phyloP scores from a whole-genome alignment of 2,888 invertebrate genomes.

The Scelioninae gen. 1 region DNA sequence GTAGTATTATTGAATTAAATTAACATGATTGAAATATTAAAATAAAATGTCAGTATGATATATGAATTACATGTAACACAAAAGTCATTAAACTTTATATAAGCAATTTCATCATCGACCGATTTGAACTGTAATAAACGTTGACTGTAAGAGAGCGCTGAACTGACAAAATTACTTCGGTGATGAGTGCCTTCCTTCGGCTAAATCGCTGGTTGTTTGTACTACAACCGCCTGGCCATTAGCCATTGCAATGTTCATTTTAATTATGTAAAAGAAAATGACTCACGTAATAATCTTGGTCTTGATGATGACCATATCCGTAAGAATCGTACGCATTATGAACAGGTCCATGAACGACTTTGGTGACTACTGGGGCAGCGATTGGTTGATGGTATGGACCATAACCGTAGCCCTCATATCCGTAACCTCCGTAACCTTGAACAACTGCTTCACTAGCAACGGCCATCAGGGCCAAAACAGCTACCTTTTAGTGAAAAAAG shows the following conservation, averaged over 20 bases:
- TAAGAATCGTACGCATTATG: constrained; percentile 68
- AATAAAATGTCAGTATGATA: background rate
- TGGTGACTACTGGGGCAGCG: constrained; percentile 68
- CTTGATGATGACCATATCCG: constrained; percentile 63
- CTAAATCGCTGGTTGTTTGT: constrained; percentile 32
- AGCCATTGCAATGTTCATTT: constrained; percentile 37
- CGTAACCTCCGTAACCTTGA: constrained; percentile 71
- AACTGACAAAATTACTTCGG: constrained; percentile 21
- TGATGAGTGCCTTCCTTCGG: constrained; percentile 35
- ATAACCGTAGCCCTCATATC: constrained; percentile 69
- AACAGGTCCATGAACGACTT: constrained; percentile 70
- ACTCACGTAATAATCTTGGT: constrained; percentile 76
- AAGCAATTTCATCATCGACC: constrained; percentile 31
- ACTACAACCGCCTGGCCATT: constrained; percentile 11
- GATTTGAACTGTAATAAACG: constrained; percentile 39
- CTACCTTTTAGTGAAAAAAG: too few relatives aligned
- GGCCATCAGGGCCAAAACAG: constrained; percentile 67
- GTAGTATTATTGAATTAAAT: too few relatives aligned
- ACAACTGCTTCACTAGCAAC: constrained; percentile 73
- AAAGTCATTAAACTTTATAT: constrained; percentile 44
- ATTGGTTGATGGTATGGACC: constrained; percentile 63
- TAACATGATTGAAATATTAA: background rate
- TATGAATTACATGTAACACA: background rate
- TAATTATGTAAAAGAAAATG: constrained; percentile 53
- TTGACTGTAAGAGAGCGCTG: constrained; percentile 8